A percentile compares a stretch with the other conserved stretches of the same genome.
phyloP scores from a whole-genome alignment of 2,113 vertebrate species.

The Hystrix cristata region DNA sequence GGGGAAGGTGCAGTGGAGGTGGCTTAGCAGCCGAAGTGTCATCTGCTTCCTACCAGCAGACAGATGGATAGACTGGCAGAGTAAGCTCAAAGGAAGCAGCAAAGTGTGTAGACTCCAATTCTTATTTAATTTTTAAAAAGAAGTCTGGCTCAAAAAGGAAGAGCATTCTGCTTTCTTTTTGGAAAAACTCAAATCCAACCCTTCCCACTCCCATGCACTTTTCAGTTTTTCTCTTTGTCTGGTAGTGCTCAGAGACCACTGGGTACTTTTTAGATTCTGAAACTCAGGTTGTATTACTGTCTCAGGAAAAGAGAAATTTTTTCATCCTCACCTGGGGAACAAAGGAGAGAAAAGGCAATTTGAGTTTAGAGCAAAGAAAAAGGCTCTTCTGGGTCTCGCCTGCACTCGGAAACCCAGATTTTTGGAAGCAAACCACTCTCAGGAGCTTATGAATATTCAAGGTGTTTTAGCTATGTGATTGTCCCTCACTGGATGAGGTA shows the following conservation, averaged over 20 bases:
- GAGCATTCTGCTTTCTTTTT: not conserved
- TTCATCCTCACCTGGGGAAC: not conserved
- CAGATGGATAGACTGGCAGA: conserved; percentile 32
- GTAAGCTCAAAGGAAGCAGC: not conserved
- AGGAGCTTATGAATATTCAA: not conserved
- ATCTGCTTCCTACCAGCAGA: not conserved
- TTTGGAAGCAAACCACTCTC: not conserved
- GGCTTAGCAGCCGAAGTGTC: not conserved
- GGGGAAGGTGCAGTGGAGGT: not conserved
- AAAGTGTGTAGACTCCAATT: not conserved
- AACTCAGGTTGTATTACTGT: not conserved
- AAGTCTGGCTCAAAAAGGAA: conserved; percentile 47
- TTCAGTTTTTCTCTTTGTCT: not conserved
- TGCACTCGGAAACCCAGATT: not conserved
- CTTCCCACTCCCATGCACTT: not conserved
- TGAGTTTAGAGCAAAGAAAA: not conserved
- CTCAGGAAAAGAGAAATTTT: not conserved
- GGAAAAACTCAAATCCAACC: not conserved
- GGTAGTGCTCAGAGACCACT: not conserved
- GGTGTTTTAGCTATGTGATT: not conserved
- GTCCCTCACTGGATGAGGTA: not conserved
- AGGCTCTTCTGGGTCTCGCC: not conserved
- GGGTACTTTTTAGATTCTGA: not conserved
- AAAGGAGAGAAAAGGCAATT: not conserved
- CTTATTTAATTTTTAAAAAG: conserved; percentile 16